Evolutionary conservation across 2,113 vertebrate genomes (phyloP).

Genomic region (Uria aalge): DNA sequence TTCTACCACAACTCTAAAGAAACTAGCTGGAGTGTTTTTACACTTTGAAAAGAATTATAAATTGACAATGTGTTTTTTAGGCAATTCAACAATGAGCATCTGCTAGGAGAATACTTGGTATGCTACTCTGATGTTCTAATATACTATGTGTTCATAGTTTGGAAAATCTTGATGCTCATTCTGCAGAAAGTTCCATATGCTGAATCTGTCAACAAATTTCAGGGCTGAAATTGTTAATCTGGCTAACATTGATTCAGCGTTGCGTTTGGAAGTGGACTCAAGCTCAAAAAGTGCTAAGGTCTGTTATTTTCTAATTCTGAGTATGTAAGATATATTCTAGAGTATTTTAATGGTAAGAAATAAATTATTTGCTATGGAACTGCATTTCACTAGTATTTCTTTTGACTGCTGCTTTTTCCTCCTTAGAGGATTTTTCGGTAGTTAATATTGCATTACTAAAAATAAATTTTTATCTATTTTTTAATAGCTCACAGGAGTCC

Average conservation of each 20-base stretch:
- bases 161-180: background rate
- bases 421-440: background rate
- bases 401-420: background rate
- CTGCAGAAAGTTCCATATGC: background rate
- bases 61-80: background rate
- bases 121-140: background rate
- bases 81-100: background rate
- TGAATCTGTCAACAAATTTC: background rate
- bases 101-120: background rate
- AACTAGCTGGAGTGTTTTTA: background rate
- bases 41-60: background rate
- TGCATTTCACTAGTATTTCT: background rate
- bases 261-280: background rate
- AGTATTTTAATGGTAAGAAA: background rate
- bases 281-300: background rate
- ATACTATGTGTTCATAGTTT: background rate
- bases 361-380: background rate
- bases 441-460: background rate
- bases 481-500: conserved; percentile 86
- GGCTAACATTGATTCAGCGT: background rate
- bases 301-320: background rate
- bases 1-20: background rate
- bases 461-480: background rate
- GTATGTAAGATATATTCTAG: background rate
- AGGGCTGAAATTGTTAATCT: background rate